Base-by-base conservation (phyloP, 2,797 vertebrate species). In the Potorous gilbertii region DNA sequence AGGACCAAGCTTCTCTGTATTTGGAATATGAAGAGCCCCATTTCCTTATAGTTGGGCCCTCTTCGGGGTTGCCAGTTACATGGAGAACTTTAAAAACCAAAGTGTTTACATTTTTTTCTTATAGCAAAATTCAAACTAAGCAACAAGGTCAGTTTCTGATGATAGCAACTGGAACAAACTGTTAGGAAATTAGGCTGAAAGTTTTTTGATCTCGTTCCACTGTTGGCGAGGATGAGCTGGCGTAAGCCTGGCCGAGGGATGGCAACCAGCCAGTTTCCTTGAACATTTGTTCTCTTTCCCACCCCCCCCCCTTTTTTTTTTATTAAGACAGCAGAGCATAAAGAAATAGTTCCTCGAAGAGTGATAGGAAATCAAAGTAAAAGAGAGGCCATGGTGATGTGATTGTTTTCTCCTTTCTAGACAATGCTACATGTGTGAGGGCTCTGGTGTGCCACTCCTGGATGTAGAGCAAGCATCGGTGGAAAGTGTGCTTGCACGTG, bases 341-440 rank as follows among this genome's bases (percentile, higher is more conserved):
- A 55, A 96, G 57, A 92, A 92, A 81, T 89, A 0, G 0, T 1
- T n/a, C 93, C 28, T 90, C 92, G 94, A 95, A 90, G 87, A 91
- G 95, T 91, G 94, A 96, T 96, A 95, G 95, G 94, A 97, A 96
- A 94, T 55, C 56, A 92, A 54, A 95, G 96, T 54, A 92, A 90
- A 62, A 91, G 97, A 92, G 12, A 0, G 0, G 95, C 91, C n/a
- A 96, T 56, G 95, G 92, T 94, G 95, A 0, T 55, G 90, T 50
- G 89, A 90, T 52, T 54, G 34, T n/a, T 90, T 90, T 90, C 31
- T 34, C 89, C 46, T 46, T 40, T 54, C 27, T 54, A 90, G 50
- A 90, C 40, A 54, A 54, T 13, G 46, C 87, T 46, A 10, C 40
- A 90, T 27, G 52, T 90, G 52, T 90, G 31, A 90, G 90, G 27